Conservation (phyloP, 2,888 invertebrate genomes). For the Lamellibrachia columna region DNA sequence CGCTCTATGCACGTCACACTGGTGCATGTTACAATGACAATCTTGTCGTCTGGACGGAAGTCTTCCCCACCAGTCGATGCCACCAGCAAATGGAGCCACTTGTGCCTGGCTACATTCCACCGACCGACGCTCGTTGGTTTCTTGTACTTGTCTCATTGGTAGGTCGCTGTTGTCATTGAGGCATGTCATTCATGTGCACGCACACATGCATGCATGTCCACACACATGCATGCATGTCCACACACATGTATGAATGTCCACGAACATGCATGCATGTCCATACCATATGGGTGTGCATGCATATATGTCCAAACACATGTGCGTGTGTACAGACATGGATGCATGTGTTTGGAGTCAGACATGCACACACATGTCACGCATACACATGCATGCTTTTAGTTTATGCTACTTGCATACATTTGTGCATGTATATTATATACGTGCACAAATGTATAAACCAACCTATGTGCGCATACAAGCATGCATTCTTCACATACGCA, state of each 20-base stretch:
- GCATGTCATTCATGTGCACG: not conserved
- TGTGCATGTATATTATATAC: no score
- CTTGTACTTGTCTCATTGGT: constrained; percentile 62
- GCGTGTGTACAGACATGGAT: not conserved
- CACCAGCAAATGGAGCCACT: constrained; percentile 49
- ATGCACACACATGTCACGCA: not conserved
- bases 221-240: not conserved
- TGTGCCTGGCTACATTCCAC: constrained; percentile 56
- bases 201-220: not conserved
- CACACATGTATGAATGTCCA: not conserved
- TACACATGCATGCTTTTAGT: no score
- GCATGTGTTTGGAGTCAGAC: not conserved
- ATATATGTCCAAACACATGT: not conserved
- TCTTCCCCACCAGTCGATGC: constrained; percentile 57
- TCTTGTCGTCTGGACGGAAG: constrained; percentile 63
- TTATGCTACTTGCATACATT: no score
- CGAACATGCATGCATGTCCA: not conserved
- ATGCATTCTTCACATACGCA: no score
- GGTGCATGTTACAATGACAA: constrained; percentile 60
- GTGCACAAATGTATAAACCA: no score
- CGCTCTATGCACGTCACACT: constrained; percentile 79
- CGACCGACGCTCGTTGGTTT: constrained; percentile 55
- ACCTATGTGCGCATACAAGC: no score
- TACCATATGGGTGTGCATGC: not conserved
- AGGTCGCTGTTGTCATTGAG: constrained; percentile 37